Evolutionary conservation across 2,113 vertebrate genomes (phyloP), one percentile per base, ranked within the genome.

Genomic region (Grammomys surdaster): DNA sequence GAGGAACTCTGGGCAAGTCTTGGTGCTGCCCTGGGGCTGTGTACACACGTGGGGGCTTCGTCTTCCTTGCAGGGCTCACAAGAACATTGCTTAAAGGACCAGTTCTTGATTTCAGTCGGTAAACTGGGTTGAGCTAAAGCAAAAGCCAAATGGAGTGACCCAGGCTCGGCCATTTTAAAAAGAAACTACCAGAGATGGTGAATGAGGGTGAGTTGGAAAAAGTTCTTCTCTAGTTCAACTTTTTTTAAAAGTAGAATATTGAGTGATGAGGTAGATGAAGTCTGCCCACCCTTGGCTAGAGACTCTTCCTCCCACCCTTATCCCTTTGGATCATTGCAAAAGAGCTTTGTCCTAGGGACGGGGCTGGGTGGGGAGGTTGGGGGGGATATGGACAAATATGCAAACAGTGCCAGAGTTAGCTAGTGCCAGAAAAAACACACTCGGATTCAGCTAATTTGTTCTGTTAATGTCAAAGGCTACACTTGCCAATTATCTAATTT

Each of bases 351-450:
- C 85, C 88, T 51, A 88, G 63, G 95, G 92, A 94, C 60, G 12
- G 60, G 76, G 88, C 2, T 4, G 58, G 20, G 7, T 26, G 2
- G 95, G 91, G 93, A 46, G 10, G 58, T 65, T 87, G 56, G 93
- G 89, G 92, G 54, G 5, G 51, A 86, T 89, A 96, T 96, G 97
- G 96, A 85, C 65, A 97, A 80, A 88, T 90, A 60, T 89, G 82
- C 65, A 56, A 76, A 91, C n/a, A 40, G 93, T 2, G 17, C 90
- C 97, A 95, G 0, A 92, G 1, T 48, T 4, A 26, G 87, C 65
- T 60, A 63, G 63, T 96, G 95, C 98, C 98, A 97, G 96, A 69
- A 98, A 92, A 94, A 97, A 96, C 97, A 78, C 73, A 89, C 97
- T 97, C 58, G 2, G 95, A 95, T 93, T 94, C 96, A 96, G 46